These are phyloP conservation scores for Drosophila parvula DNA, from an alignment of 1,140 invertebrate genomes.

Conservation along the genomic window DNA sequence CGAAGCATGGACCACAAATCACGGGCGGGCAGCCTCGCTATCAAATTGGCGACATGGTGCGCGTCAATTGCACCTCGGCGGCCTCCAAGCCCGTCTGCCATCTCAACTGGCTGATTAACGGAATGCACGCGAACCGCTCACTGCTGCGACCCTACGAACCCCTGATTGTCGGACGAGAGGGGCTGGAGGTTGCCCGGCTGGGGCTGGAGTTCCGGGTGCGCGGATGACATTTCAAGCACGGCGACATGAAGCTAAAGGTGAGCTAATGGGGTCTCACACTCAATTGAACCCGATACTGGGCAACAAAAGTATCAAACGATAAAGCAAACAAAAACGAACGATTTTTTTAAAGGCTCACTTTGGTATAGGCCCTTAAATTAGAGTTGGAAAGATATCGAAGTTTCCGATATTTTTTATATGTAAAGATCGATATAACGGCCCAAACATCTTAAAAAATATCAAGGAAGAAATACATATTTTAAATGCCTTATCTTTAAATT, in stretches of 20 bases:
- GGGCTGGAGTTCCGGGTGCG: slow-evolving; percentile 90
- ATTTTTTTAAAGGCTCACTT: too few relatives aligned
- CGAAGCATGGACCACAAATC: slow-evolving; percentile 92
- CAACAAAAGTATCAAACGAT: too few relatives aligned
- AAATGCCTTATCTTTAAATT: not conserved
- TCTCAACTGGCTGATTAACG: slow-evolving; percentile 95
- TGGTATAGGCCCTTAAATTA: too few relatives aligned
- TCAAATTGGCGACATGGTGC: slow-evolving; percentile 92
- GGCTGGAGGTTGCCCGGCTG: slow-evolving; percentile 90
- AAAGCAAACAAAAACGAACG: too few relatives aligned
- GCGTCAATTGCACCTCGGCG: slow-evolving; percentile 93
- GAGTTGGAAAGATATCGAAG: too few relatives aligned
- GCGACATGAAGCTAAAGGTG: slow-evolving; percentile 93
- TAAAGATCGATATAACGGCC: too few relatives aligned
- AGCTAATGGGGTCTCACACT: slow-evolving; percentile 40
- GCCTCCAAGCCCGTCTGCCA: slow-evolving; percentile 92
- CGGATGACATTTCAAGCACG: slow-evolving; percentile 91
- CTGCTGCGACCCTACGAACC: slow-evolving; percentile 81
- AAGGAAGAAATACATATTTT: not conserved
- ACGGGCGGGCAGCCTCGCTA: slow-evolving; percentile 91
- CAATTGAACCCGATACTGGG: not conserved
- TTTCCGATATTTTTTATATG: too few relatives aligned
- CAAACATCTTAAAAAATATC: not conserved
- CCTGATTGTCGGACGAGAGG: slow-evolving; percentile 76
- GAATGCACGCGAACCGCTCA: slow-evolving; percentile 88